Evolutionary conservation across 30 jellyfish, hydroid and myxozoan genomes (phyloP).

Genomic region (Chironex yamaguchii): DNA sequence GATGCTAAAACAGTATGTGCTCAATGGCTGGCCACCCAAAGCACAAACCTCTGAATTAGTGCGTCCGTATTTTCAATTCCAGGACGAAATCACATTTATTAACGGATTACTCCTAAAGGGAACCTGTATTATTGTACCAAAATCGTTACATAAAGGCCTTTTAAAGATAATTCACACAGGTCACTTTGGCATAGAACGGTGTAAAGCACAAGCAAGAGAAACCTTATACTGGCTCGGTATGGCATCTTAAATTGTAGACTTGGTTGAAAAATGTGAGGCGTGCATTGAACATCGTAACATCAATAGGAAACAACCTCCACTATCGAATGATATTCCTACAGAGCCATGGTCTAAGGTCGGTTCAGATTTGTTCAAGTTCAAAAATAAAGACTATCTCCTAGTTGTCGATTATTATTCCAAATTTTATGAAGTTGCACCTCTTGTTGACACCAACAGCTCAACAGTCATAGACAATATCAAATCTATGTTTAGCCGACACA

Average conservation of each 20-base stretch:
- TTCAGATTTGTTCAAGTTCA: conserved; percentile 3
- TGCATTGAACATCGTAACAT: conserved; percentile 40
- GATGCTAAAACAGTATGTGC: not conserved
- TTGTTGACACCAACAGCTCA: conserved; percentile 17
- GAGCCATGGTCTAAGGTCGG: conserved; percentile 42
- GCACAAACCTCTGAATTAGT: too few species aligned
- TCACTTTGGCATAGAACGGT: conserved; percentile 36
- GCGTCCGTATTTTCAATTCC: too few species aligned
- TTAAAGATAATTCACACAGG: conserved; percentile 26
- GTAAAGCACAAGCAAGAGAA: conserved; percentile 39
- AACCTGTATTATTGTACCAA: conserved; percentile 33
- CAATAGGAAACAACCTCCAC: conserved; percentile 28
- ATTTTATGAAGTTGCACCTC: not conserved
- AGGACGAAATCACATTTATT: conserved; percentile 39
- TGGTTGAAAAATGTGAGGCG: conserved; percentile 8
- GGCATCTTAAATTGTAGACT: conserved; percentile 25
- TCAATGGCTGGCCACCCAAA: conserved; percentile 60
- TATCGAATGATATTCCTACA: conserved; percentile 20
- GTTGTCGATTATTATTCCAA: conserved; percentile 41
- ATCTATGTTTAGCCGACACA: too few species aligned
- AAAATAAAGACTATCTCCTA: not conserved
- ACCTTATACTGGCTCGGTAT: conserved; percentile 32
- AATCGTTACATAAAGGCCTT: conserved; percentile 12
- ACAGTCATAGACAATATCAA: conserved; percentile 19
- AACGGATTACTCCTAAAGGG: conserved; percentile 19